Evolutionary conservation across 2,113 vertebrate species (phyloP), one percentile per base, ranked within the genome.

Genomic region (Tragelaphus scriptus): DNA sequence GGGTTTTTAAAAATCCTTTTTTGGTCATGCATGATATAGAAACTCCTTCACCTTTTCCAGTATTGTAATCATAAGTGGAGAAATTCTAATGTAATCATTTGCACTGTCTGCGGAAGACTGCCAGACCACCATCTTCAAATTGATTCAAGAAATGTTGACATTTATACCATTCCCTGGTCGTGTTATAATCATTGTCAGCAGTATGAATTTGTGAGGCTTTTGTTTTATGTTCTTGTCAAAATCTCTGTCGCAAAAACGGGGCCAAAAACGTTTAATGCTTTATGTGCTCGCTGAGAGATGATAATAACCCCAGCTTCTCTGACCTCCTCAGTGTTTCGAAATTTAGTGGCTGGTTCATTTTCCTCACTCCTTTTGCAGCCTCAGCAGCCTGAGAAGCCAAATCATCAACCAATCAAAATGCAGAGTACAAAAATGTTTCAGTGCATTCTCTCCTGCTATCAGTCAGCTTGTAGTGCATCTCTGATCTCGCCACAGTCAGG

Each of bases 11-110:
- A 92, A 98, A 97, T 63, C 98, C 94, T 93, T 98, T 95, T 97
- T 85, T 80, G 97, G 95, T 93, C 95, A 97, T 97, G 79, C 95
- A 85, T 98, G 97, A 56, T 94, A 92, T 92, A 97, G 96, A 95
- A 98, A 98, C 98, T 25, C 30, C 65, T 98, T 98, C 96, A 98
- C 93, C 40, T 98, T 93, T 98, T 97, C 84, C 94, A 98, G 95
- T 97, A 98, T 98, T 40, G 91, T 94, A 86, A 49, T 97, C 59
- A 28, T 93, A 97, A 96, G 36, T 65, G 94, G 59, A 32, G 47
- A 98, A 98, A 96, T 80, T 95, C 85, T 97, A 79, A 96, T 96
- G 88, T 96, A 96, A 97, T 98, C 65, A 94, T 94, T 90, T 97
- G 59, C 91, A 91, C 8, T 94, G 85, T 92, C 95, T 95, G 81